A percentile compares a stretch with the other conserved stretches of the same genome.
These are phyloP conservation scores for Danio choprae DNA, from an alignment of 2,797 vertebrate genomes.

Conservation along the genomic window DNA sequence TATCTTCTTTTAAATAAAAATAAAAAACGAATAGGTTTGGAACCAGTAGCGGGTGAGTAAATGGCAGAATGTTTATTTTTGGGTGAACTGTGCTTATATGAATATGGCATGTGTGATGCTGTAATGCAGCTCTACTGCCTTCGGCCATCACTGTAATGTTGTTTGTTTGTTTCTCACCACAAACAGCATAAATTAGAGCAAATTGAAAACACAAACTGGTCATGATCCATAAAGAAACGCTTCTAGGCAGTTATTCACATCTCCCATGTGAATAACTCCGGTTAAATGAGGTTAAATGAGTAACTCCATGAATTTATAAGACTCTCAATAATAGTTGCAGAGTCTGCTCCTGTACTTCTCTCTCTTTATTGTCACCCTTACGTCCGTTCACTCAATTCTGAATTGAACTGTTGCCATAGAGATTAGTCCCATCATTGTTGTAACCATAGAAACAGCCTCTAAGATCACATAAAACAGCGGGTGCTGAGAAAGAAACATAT, in stretches of 20 bases:
- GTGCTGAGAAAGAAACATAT: slow-evolving; percentile 28
- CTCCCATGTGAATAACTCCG: slow-evolving; percentile 3
- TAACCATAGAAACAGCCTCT: slow-evolving; percentile 74
- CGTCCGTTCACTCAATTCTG: slow-evolving; percentile 57
- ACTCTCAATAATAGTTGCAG: slow-evolving; percentile 35
- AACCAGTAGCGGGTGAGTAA: too few relatives aligned
- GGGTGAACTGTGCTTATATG: too few relatives aligned
- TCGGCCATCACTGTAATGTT: neutral
- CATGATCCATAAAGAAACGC: neutral
- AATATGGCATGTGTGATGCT: neutral
- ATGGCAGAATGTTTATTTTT: too few relatives aligned
- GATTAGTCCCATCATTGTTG: slow-evolving; percentile 67
- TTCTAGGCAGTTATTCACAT: neutral
- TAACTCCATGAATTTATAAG: slow-evolving; percentile 30
- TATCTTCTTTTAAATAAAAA: too few relatives aligned
- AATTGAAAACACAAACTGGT: slow-evolving; percentile 8
- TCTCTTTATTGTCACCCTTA: slow-evolving; percentile 55
- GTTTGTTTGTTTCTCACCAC: slow-evolving; percentile 33
- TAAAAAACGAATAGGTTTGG: too few relatives aligned
- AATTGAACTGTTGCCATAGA: slow-evolving; percentile 72
- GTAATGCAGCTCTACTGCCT: slow-evolving; percentile 5
- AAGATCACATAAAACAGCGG: slow-evolving; percentile 50
- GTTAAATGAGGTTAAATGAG: neutral
- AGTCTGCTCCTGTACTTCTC: slow-evolving; percentile 37
- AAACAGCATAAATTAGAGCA: neutral